Base-by-base conservation (phyloP, 2,797 vertebrate species). In the Lithobates pipiens region DNA sequence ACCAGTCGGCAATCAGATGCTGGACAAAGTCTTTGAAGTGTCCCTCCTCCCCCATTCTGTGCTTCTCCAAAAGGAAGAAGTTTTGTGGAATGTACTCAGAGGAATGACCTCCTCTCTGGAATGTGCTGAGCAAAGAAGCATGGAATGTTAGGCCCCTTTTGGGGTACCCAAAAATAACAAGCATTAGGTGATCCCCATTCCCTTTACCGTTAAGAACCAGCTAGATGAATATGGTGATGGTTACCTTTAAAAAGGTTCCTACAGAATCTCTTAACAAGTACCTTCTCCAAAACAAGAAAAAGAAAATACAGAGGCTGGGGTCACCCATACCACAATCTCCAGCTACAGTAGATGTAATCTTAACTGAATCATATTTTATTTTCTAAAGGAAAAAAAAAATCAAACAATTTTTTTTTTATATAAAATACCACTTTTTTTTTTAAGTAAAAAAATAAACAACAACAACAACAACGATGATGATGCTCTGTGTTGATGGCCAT, bases 71-170 rank as follows among this genome's bases (percentile, higher is more conserved):
- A 81, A 83, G 85, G 85, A 87, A 83, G 85, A 71, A 83, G 69
- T 83, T 61, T 70, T 69, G 75, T 68, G 84, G 80, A 72, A 83
- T 76, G 76, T 75, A 82, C 73, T 88, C 78, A 21, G 65, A 82
- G 78, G 76, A 85, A 85, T 82, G 70, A 69, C 75, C 69, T 88
- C 84, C 34, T 32, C 84, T 76, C 70, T 76, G 84, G 80, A 88
- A 85, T 80, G 70, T 46, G 65, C 83, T 83, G 75, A 79, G 69
- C 76, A 83, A 85, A 88, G 57, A 16, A 67, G 63, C 34, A 61
- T 69, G 80, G 79, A 85, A 88, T 83, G 80, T 18, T 79, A 77
- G 85, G 80, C 80, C 85, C 85, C 80, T 87, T 36, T 82, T 27
- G 69, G 75, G 85, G 85, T 79, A 57, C 75, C 85, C 85, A 83